Percentiles rank a stretch among this genome's conserved stretches.
These are phyloP conservation scores for Thymelicus lineola DNA, from an alignment of 2,888 invertebrate genomes.

Conservation along the genomic window DNA sequence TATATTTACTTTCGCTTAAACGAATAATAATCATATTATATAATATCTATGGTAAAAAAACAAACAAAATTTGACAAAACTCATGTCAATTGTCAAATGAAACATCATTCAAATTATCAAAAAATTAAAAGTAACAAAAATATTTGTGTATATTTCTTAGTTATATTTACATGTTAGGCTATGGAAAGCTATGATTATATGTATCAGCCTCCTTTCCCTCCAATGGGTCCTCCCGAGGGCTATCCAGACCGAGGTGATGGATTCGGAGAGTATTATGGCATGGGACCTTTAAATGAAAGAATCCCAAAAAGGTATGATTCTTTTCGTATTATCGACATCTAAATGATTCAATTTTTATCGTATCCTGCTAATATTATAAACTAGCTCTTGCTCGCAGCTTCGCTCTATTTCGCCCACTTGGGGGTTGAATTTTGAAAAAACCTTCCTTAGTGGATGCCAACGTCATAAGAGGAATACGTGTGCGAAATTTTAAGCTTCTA, in stretches of 20 bases:
- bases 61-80: slow-evolving; percentile 60
- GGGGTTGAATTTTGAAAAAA: no score
- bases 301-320: slow-evolving; percentile 50
- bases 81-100: slow-evolving; percentile 45
- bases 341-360: no score
- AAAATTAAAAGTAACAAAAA: slow-evolving; percentile 39
- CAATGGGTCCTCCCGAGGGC: slow-evolving; percentile 53
- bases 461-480: no score
- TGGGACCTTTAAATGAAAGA: slow-evolving; percentile 57
- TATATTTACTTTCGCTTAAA: no score
- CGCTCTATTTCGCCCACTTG: no score
- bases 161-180: slow-evolving; percentile 46
- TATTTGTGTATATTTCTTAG: slow-evolving; percentile 47
- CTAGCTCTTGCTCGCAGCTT: no score
- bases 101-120: slow-evolving; percentile 47
- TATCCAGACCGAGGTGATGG: slow-evolving; percentile 76
- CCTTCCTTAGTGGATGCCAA: no score
- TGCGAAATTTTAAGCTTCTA: no score
- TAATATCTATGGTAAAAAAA: slow-evolving; percentile 33
- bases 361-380: no score
- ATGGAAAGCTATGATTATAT: slow-evolving; percentile 72
- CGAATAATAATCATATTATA: no score
- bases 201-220: slow-evolving; percentile 59
- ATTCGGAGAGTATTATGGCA: slow-evolving; percentile 68
- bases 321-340: no score